These are phyloP conservation scores for Simalia tracyae DNA, from an alignment of 2,797 vertebrate genomes.

Conservation along the genomic window DNA sequence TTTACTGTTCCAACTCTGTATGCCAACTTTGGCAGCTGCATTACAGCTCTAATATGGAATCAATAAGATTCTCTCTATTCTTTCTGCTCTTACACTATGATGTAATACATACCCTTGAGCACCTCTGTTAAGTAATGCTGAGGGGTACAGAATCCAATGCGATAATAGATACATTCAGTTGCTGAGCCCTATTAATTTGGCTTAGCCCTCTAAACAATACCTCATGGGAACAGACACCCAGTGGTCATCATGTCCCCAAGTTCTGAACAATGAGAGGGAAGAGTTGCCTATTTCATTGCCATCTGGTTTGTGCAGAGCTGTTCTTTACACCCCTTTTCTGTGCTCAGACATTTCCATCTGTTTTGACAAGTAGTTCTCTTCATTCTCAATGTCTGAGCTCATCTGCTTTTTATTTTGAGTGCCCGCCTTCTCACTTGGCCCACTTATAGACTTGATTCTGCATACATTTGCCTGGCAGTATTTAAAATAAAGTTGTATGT, in stretches of 20 bases:
- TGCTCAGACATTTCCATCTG: slow-evolving; percentile 38
- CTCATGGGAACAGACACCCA: background rate
- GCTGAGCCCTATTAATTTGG: background rate
- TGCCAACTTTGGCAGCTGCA: background rate
- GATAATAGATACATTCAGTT: background rate
- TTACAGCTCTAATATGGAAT: background rate
- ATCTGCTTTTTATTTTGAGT: slow-evolving; percentile 64
- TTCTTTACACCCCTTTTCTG: fast-evolving
- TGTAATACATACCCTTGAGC: background rate
- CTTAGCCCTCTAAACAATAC: background rate
- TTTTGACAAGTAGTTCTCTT: slow-evolving; percentile 47
- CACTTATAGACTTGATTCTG: slow-evolving; percentile 60
- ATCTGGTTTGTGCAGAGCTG: background rate
- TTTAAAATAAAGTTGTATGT: slow-evolving; percentile 68
- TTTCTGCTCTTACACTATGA: background rate
- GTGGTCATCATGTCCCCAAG: background rate
- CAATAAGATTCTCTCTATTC: background rate
- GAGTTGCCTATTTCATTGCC: background rate
- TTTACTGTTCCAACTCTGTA: background rate
- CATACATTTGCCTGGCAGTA: slow-evolving; percentile 62
- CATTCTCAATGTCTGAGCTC: slow-evolving; percentile 54
- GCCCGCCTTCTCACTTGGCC: slow-evolving; percentile 57
- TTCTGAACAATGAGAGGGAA: slow-evolving; percentile 1
- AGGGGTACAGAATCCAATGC: background rate
- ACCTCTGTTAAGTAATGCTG: background rate